A percentile compares a stretch with the other conserved stretches of the same genome.
Conservation (phyloP, 2,797 vertebrate genomes). For the Notolepis coatsorum region DNA sequence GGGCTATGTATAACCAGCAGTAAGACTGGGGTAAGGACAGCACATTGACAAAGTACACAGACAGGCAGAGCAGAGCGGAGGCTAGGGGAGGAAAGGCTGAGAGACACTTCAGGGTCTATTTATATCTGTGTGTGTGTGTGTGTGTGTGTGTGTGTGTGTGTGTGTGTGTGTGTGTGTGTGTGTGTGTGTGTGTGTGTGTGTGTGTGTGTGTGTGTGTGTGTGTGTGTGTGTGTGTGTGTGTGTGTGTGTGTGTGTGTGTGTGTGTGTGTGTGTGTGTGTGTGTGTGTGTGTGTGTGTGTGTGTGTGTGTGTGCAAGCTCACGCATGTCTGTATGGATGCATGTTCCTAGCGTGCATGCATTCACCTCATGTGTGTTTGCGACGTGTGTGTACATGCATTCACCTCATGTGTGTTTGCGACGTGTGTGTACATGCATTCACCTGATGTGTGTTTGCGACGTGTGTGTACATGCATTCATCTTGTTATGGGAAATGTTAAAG, state of each 20-base stretch:
- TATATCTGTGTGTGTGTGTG: slow-evolving; percentile 51
- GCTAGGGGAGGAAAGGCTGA: slow-evolving; percentile 28
- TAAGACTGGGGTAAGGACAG: slow-evolving; percentile 44
- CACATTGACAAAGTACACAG: slow-evolving; percentile 12
- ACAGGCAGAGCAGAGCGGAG: slow-evolving; percentile 24
- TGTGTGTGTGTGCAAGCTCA: neutral
- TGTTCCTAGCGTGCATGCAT: no score
- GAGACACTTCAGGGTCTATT: slow-evolving; percentile 69
- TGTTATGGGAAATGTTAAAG: no score
- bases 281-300: neutral
- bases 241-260: neutral
- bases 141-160: slow-evolving; percentile 14
- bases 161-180: slow-evolving; percentile 1
- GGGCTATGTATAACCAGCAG: slow-evolving; percentile 45
- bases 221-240: neutral
- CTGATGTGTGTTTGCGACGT: no score
- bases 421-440: no score
- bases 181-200: neutral
- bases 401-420: no score
- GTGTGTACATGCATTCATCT: no score
- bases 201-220: neutral
- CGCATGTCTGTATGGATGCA: no score
- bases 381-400: no score
- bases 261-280: neutral
- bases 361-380: no score